Base-by-base conservation (phyloP, 2,797 vertebrate genomes). In the Acanthopagrus latus region DNA sequence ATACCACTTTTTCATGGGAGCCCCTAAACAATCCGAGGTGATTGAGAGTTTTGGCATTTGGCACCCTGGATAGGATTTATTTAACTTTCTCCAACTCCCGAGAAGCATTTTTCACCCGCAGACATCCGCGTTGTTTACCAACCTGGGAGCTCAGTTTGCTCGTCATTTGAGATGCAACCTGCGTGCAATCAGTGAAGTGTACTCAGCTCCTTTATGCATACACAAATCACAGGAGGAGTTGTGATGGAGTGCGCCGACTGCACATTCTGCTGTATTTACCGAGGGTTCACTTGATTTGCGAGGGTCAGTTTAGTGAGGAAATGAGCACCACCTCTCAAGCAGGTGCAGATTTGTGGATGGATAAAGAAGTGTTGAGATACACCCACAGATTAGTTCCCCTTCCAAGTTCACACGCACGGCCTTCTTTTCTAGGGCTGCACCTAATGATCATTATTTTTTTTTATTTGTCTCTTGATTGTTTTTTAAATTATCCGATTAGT, bases 221-320 rank as follows among this genome's bases (percentile, higher is more conserved):
- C 60, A 71, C 62, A 46, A 69, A 76, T 64, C 55, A 74, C 52
- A 50, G 3, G 38, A 12, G 38, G 52, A 68, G 10, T 9, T 55
- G 41, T 18, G 59, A 81, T 68, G 25, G 64, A 76, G 25, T 41
- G 55, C 33, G n/a, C 60, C 47, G 72, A 71, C n/a, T 44, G 29
- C 21, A 66, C 47, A 21, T 48, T 43, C 46, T 74, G 54, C 46
- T 55, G 33, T 67, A 48, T 68, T 60, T 67, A 60, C 50, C 2
- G 17, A 44, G 48, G n/a, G 23, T 59, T 78, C 9, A 52, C 27
- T 63, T n/a, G 6, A 64, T 59, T 54, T 70, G 43, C 10, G 8
- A 60, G 58, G 41, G 50, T 43, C 23, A 67, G 13, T 46, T 64
- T 43, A n/a, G 20, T 14, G 47, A 51, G 44, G 41, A 48, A 63